Conservation (phyloP, 2,113 vertebrate species). For the Festucalex cinctus region DNA sequence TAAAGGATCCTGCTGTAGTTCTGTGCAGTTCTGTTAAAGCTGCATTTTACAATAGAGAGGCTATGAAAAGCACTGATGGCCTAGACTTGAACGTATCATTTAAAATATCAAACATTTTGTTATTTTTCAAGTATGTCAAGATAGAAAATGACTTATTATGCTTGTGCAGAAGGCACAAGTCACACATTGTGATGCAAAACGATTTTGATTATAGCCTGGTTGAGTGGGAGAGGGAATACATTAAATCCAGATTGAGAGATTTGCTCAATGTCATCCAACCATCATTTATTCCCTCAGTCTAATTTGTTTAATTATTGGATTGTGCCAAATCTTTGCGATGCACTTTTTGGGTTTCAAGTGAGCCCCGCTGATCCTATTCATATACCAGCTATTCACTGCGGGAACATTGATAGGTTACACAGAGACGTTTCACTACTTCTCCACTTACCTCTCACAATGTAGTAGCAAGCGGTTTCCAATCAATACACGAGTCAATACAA, state of each 20-base stretch:
- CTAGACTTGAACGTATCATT: constrained; percentile 1
- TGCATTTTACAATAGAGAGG: neutral
- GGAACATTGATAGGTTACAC: constrained; percentile 40
- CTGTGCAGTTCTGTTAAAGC: neutral
- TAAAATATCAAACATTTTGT: neutral
- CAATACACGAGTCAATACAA: constrained; percentile 51
- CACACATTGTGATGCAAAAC: too few relatives aligned
- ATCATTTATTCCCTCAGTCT: constrained; percentile 59
- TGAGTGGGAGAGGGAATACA: neutral
- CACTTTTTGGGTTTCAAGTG: constrained; percentile 64
- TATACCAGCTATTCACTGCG: constrained; percentile 50
- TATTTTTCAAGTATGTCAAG: neutral
- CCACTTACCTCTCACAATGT: constrained; percentile 47
- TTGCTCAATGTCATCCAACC: constrained; percentile 55
- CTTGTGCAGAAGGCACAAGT: neutral
- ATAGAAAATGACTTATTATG: neutral
- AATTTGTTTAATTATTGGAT: constrained; percentile 73
- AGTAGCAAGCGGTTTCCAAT: constrained; percentile 45
- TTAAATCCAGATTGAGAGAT: constrained; percentile 18
- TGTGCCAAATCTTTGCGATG: constrained; percentile 59
- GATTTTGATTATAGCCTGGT: too few relatives aligned
- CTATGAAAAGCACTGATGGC: neutral
- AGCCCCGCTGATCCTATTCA: constrained; percentile 49
- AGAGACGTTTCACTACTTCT: constrained; percentile 44
- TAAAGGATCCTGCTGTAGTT: neutral